A percentile compares a stretch with the other conserved stretches of the same genome.
phyloP scores from a whole-genome alignment of 2,888 invertebrate species.

The Maniola hyperantus region DNA sequence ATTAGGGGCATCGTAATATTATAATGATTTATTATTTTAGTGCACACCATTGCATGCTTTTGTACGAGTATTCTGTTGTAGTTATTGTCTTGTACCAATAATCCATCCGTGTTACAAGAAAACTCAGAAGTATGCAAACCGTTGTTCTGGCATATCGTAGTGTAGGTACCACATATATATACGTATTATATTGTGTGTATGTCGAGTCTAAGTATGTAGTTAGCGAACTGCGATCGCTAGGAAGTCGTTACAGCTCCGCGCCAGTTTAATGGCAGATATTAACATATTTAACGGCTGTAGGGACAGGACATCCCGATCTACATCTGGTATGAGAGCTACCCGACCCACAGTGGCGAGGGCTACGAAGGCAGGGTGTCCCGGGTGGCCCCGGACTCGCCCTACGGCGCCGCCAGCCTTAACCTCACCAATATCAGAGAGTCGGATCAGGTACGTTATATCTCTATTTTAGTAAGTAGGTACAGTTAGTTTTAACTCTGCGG shows the following conservation, averaged over 20 bases:
- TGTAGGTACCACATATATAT: slow-evolving; percentile 18
- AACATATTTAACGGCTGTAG: slow-evolving; percentile 79
- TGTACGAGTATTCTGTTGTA: slow-evolving; percentile 30
- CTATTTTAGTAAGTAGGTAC: too few species aligned
- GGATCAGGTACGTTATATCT: slow-evolving; percentile 83
- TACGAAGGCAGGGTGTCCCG: slow-evolving; percentile 96
- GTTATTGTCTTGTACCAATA: slow-evolving; percentile 34
- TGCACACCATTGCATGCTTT: slow-evolving; percentile 37
- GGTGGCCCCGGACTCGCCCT: slow-evolving; percentile 93
- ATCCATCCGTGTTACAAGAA: slow-evolving; percentile 32
- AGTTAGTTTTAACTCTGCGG: too few species aligned
- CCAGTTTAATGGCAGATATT: slow-evolving; percentile 48
- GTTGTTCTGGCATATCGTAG: slow-evolving; percentile 30
- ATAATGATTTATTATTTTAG: slow-evolving; percentile 21
- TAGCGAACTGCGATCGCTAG: slow-evolving; percentile 34
- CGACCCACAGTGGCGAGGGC: slow-evolving; percentile 97
- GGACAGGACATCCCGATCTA: slow-evolving; percentile 98
- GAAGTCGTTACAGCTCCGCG: slow-evolving; percentile 41
- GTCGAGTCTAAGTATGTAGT: slow-evolving; percentile 32
- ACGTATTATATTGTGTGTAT: slow-evolving; percentile 12
- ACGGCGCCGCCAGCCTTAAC: slow-evolving; percentile 96
- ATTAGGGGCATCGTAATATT: background rate
- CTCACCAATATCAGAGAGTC: slow-evolving; percentile 96
- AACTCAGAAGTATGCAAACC: slow-evolving; percentile 27
- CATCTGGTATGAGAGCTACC: slow-evolving; percentile 99